Base-by-base conservation (phyloP, 2,113 vertebrate species). In the Promerops cafer region DNA sequence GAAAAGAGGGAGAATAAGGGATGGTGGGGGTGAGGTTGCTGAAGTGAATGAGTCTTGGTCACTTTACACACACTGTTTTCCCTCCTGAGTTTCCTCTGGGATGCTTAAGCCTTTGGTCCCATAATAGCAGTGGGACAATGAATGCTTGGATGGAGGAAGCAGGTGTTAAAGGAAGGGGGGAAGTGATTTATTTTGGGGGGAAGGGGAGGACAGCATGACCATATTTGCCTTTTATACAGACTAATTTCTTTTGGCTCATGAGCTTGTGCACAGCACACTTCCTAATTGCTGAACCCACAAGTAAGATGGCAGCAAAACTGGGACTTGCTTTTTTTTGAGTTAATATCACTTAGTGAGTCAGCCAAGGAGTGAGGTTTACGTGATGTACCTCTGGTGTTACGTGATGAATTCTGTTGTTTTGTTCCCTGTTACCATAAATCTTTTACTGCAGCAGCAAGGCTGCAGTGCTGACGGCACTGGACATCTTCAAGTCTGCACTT, bases 41-140 rank as follows among this genome's bases (percentile, higher is more conserved):
- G 83, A 35, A 90, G 27, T 8, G 71, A 86, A 70, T 44, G 86
- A 66, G 37, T 49, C 40, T 66, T 53, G 33, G 63, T 80, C 0
- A 1, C 64, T 74, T 90, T 54, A 42, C 44, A 20, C 33, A 6
- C 13, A 1, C 35, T 70, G n/a, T 7, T 77, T 95, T 95, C 81
- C 87, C 90, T 70, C 37, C 60, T 27, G 71, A 86, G 56, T 86
- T 97, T 95, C 96, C 96, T 96, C n/a, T 96, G 96, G 90, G 80
- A 89, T 96, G 57, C 86, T 90, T 49, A 74, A 93, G 64, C 59
- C 42, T 80, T 91, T 5, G 2, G 82, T 83, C 68, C 33, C 44
- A 35, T 77, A 94, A 91, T 66, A 90, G 84, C 0, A 4, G 80
- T 78, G 83, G 79, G 68, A 95, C 94, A 94, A 96, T 94, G 85